These are phyloP conservation scores for Perdita meconis DNA, from an alignment of 2,888 invertebrate species.

Conservation along the genomic window DNA sequence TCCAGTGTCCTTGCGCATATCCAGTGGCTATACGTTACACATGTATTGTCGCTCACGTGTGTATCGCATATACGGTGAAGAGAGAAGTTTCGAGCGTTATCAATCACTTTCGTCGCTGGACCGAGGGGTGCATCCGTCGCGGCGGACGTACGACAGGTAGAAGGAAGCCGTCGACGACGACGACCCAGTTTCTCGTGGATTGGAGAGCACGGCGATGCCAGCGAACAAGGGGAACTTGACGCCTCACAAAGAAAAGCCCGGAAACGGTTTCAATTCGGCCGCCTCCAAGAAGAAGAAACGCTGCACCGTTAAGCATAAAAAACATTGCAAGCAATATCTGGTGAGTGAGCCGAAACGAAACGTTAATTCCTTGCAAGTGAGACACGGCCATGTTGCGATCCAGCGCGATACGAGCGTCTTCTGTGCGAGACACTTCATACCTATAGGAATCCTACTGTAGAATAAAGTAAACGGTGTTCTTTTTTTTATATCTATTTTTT, in stretches of 20 bases:
- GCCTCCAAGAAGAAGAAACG: slow-evolving; percentile 78
- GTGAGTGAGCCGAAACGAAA: slow-evolving; percentile 74
- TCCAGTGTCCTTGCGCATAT: slow-evolving; percentile 65
- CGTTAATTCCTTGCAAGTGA: slow-evolving; percentile 38
- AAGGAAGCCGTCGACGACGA: slow-evolving; percentile 6
- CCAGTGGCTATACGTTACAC: slow-evolving; percentile 57
- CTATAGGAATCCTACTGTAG: no score
- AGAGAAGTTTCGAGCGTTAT: slow-evolving; percentile 62
- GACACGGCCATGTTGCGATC: slow-evolving; percentile 63
- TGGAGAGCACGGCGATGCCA: slow-evolving; percentile 73
- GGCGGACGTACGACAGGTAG: slow-evolving; percentile 42
- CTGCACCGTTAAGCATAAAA: slow-evolving; percentile 79
- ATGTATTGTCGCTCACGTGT: slow-evolving; percentile 55
- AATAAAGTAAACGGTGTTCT: neutral
- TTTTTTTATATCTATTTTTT: no score
- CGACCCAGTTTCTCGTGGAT: slow-evolving; percentile 43
- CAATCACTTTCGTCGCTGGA: slow-evolving; percentile 64
- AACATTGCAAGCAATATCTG: slow-evolving; percentile 80
- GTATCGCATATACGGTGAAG: slow-evolving; percentile 47
- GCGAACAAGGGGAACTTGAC: slow-evolving; percentile 80
- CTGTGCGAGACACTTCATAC: slow-evolving; percentile 35
- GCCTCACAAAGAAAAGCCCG: slow-evolving; percentile 77
- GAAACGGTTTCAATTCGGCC: slow-evolving; percentile 71
- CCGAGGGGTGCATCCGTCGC: slow-evolving; percentile 56
- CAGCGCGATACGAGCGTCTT: slow-evolving; percentile 28